phyloP scores from a whole-genome alignment of 2,797 vertebrate genomes.

The Carcharodon carcharias region DNA sequence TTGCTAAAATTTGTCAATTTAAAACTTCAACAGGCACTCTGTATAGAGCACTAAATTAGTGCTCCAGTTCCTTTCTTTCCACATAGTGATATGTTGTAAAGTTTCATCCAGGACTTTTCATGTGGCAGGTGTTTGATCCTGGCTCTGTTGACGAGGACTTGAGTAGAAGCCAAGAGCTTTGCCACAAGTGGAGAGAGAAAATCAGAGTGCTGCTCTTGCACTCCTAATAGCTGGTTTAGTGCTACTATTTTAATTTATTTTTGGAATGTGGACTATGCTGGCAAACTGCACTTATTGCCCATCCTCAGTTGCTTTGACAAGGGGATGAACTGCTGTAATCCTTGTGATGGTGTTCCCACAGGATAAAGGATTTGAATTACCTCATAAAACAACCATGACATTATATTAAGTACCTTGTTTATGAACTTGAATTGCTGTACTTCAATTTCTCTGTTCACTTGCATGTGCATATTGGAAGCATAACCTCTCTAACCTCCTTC shows the following conservation, averaged over 20 bases:
- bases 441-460: background rate
- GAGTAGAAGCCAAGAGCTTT: background rate
- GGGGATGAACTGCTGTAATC: background rate
- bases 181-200: background rate
- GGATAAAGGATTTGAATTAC: background rate
- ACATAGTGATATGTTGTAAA: background rate
- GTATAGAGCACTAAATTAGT: background rate
- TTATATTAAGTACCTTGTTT: background rate
- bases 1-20: background rate
- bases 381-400: background rate
- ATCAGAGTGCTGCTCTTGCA: background rate
- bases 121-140: background rate
- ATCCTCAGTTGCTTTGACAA: background rate
- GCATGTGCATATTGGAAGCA: background rate
- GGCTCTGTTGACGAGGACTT: background rate
- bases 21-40: background rate
- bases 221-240: background rate
- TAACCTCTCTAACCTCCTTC: background rate
- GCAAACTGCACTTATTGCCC: background rate
- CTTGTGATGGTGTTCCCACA: background rate
- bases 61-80: background rate
- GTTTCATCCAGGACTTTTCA: background rate
- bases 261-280: background rate
- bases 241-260: background rate
- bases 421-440: background rate